Base-by-base conservation (phyloP, 2,888 invertebrate species). In the Tiphia femorata region DNA sequence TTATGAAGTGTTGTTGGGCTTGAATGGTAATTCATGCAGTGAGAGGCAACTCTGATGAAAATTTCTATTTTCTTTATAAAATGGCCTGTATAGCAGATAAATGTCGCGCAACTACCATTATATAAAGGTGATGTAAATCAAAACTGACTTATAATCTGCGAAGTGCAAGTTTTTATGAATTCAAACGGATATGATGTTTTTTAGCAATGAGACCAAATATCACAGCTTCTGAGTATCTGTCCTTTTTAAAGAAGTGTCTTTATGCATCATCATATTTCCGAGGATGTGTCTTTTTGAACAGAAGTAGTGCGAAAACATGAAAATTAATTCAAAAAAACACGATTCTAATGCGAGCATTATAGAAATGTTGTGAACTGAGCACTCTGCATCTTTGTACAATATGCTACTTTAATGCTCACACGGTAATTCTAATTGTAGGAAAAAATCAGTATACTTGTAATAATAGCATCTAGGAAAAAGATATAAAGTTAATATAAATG, bases 401-500 rank as follows among this genome's bases (percentile, higher is more conserved):
- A 78, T 67, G 72, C 73, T 77, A 79, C 73, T 78, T n/a, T 77
- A 76, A 79, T 77, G 77, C 75, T 76, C 76, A 75, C 68, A 68
- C 60, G 49, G 72, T 60, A 67, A 70, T 65, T 68, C 63, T 57
- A 69, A 69, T 52, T 70, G 60, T 70, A 75, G 65, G 67, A 63
- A 72, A 64, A 72, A 67, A 70, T 75, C 69, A 72, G 73, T 72
- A 76, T 72, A 76, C 67, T 64, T 74, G 74, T 77, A 77, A 75
- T 78, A 69, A 74, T 75, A 74, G 73, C 64, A 56, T 66, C 47
- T 72, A 74, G 69, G 59, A 51, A 70, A 62, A 70, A 71, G 70
- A 77, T 75, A 73, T 70, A 75, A 72, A 75, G 63, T 73, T 81
- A 80, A 78, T 79, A 79, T 81, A 79, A 78, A 74, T 78, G 79